Evolutionary conservation across 1,140 invertebrate species (phyloP).

Genomic region (Charaxes varanes): DNA sequence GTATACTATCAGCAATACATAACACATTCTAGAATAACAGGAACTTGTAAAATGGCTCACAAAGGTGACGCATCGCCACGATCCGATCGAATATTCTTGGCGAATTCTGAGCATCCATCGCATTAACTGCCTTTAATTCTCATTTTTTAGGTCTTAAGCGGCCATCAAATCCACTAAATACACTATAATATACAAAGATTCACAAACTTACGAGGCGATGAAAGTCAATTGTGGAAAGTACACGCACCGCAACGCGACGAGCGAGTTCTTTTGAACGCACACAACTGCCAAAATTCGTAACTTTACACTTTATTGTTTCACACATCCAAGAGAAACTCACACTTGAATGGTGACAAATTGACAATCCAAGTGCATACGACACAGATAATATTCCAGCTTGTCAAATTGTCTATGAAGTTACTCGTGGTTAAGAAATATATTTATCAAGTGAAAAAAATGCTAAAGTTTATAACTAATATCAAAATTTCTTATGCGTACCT

Average conservation of each 20-base stretch:
- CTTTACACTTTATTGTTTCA: constrained; percentile 16
- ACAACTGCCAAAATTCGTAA: constrained; percentile 26
- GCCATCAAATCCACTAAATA: constrained; percentile 34
- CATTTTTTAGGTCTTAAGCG: constrained; percentile 1
- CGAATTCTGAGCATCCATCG: constrained; percentile 25
- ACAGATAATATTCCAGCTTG: too few species aligned
- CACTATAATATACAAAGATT: constrained; percentile 52
- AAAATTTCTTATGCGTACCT: too few species aligned
- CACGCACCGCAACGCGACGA: constrained; percentile 68
- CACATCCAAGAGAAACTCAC: constrained; percentile 17
- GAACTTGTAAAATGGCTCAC: constrained; percentile 69
- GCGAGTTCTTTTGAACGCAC: constrained; percentile 55
- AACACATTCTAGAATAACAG: constrained; percentile 43
- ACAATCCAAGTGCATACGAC: too few species aligned
- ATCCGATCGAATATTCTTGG: constrained; percentile 62
- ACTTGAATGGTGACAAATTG: constrained; percentile 16
- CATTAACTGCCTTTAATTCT: constrained; percentile 1
- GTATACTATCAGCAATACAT: constrained; percentile 4
- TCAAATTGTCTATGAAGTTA: too few species aligned
- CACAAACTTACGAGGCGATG: constrained; percentile 70
- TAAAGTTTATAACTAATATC: too few species aligned
- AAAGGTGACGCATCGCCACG: constrained; percentile 72
- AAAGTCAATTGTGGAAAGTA: constrained; percentile 68
- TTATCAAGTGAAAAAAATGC: too few species aligned
- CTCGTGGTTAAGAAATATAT: too few species aligned